phyloP scores from a whole-genome alignment of 2,888 invertebrate genomes.

The Andrena marginata region DNA sequence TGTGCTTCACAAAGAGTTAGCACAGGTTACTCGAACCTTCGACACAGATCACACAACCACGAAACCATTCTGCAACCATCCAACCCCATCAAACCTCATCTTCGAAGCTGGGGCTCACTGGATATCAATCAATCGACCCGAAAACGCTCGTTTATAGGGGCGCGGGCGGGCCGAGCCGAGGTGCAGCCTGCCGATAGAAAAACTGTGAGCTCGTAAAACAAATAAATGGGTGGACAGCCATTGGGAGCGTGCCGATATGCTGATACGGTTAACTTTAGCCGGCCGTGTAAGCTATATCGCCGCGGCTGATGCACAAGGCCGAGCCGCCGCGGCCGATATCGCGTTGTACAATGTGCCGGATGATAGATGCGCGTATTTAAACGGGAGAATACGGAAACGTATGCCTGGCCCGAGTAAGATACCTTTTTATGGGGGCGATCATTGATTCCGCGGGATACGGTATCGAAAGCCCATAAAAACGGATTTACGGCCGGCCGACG shows the following conservation, averaged over 20 bases:
- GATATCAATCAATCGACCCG: conserved; percentile 6
- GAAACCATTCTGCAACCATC: too few relatives aligned
- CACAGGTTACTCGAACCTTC: too few relatives aligned
- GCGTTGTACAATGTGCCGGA: conserved; percentile 38
- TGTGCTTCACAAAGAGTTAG: too few relatives aligned
- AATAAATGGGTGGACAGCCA: conserved; percentile 46
- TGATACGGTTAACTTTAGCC: conserved; percentile 59
- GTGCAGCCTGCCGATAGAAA: conserved; percentile 12
- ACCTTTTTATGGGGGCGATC: conserved; percentile 58
- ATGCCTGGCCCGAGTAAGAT: conserved; percentile 53
- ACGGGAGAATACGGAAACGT: conserved; percentile 52
- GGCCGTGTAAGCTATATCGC: conserved; percentile 38
- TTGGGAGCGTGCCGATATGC: conserved; percentile 39
- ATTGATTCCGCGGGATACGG: conserved; percentile 54
- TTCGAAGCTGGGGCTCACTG: too few relatives aligned
- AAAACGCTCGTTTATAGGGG: background rate
- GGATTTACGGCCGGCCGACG: conserved; percentile 45
- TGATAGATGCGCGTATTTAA: conserved; percentile 64
- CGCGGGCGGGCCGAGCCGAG: too few relatives aligned
- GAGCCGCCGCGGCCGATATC: conserved; percentile 43
- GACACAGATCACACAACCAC: too few relatives aligned
- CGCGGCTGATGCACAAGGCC: conserved; percentile 40
- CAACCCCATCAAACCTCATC: too few relatives aligned
- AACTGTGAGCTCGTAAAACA: conserved; percentile 24
- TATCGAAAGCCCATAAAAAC: conserved; percentile 53